These are phyloP conservation scores for Lagodon rhomboides DNA, from an alignment of 2,797 vertebrate genomes.

Conservation along the genomic window DNA sequence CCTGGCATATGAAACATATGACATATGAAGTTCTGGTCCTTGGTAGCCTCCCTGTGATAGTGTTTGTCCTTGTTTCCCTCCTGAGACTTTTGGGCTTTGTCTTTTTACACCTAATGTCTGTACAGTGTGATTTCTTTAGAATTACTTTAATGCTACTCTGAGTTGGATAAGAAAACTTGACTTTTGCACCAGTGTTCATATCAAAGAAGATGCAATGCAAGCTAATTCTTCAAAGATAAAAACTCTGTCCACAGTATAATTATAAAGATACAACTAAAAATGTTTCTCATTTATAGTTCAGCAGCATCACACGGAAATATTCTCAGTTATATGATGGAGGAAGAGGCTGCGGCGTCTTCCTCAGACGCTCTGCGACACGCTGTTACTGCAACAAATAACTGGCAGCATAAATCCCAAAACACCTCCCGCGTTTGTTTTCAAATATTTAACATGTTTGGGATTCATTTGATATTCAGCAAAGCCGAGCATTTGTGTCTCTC, in stretches of 20 bases:
- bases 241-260: not conserved
- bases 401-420: conserved; percentile 13
- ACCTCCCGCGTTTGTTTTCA: conserved; percentile 24
- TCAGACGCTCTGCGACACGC: not conserved
- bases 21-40: too few relatives aligned
- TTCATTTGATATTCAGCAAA: conserved; percentile 34
- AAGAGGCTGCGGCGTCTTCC: not conserved
- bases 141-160: too few relatives aligned
- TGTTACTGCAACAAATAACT: conserved; percentile 16
- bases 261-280: not conserved
- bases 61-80: too few relatives aligned
- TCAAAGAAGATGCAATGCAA: not conserved
- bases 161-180: too few relatives aligned
- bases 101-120: too few relatives aligned
- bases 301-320: not conserved
- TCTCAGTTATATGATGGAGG: not conserved
- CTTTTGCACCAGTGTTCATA: too few relatives aligned
- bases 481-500: conserved; percentile 33
- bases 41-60: too few relatives aligned
- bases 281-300: not conserved
- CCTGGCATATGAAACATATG: too few relatives aligned
- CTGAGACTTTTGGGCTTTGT: too few relatives aligned
- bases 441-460: conserved; percentile 28
- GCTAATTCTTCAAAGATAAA: not conserved
- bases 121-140: too few relatives aligned